Conservation (phyloP, 2,113 vertebrate species). For the Silurus asotus region DNA sequence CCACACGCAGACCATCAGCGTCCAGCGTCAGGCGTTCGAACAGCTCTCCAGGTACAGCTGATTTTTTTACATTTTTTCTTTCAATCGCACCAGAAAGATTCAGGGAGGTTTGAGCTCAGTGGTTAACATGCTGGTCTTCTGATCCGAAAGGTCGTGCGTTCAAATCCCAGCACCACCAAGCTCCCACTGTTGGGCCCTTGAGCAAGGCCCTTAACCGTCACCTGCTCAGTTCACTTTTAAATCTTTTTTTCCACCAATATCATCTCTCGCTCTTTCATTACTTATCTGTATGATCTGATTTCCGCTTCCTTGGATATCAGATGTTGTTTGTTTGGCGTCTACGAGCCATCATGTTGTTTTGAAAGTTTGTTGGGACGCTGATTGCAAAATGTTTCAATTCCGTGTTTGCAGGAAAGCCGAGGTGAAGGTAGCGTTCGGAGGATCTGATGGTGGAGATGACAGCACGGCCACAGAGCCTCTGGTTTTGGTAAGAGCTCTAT, state of each 20-base stretch:
- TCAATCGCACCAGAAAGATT: no score
- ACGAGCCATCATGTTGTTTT: background rate
- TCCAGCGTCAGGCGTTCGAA: conserved; percentile 60
- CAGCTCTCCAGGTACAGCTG: conserved; percentile 62
- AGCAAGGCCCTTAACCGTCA: no score
- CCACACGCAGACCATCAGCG: conserved; percentile 55
- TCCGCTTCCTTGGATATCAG: background rate
- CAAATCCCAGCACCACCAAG: no score
- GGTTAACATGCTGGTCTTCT: no score
- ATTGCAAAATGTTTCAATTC: background rate
- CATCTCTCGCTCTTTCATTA: no score
- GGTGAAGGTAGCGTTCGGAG: conserved; percentile 66
- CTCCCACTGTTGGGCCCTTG: no score
- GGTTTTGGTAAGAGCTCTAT: conserved; percentile 67
- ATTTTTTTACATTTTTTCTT: no score
- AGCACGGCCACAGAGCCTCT: conserved; percentile 62
- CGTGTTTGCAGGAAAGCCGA: conserved; percentile 67
- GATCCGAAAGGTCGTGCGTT: no score
- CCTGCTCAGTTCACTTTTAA: no score
- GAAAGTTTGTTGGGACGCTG: background rate
- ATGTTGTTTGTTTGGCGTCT: background rate
- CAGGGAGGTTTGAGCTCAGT: no score
- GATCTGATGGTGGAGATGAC: conserved; percentile 41
- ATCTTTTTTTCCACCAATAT: no score
- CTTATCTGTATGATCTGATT: background rate